phyloP scores from a whole-genome alignment of 2,113 vertebrate species.

The Candoia aspera region DNA sequence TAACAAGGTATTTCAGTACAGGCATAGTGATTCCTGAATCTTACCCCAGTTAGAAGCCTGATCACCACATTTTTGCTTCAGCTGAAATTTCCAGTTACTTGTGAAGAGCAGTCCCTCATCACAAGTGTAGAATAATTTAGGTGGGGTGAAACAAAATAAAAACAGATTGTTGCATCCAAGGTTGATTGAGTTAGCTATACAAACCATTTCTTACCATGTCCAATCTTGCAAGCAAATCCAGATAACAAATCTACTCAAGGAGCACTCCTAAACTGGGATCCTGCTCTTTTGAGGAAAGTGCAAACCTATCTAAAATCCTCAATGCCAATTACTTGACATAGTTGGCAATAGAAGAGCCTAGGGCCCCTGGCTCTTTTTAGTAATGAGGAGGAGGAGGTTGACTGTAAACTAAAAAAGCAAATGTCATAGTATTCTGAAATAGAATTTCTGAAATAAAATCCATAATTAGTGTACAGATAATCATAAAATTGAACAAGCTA shows the following conservation, averaged over 20 bases:
- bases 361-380: background rate
- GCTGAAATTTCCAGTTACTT: background rate
- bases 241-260: background rate
- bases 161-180: background rate
- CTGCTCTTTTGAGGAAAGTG: background rate
- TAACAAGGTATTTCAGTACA: background rate
- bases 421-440: background rate
- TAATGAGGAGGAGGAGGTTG: background rate
- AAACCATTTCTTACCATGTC: background rate
- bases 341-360: background rate
- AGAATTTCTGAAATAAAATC: background rate
- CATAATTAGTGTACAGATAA: background rate
- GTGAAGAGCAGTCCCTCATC: background rate
- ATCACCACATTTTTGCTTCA: background rate
- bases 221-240: background rate
- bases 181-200: background rate
- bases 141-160: background rate
- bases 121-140: background rate
- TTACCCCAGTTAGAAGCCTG: background rate
- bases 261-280: background rate
- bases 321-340: background rate
- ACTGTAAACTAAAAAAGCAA: background rate
- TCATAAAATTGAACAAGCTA: background rate
- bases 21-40: background rate
- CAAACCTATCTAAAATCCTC: background rate